Base-by-base conservation (phyloP, 2,797 vertebrate genomes). In the Lemur catta region DNA sequence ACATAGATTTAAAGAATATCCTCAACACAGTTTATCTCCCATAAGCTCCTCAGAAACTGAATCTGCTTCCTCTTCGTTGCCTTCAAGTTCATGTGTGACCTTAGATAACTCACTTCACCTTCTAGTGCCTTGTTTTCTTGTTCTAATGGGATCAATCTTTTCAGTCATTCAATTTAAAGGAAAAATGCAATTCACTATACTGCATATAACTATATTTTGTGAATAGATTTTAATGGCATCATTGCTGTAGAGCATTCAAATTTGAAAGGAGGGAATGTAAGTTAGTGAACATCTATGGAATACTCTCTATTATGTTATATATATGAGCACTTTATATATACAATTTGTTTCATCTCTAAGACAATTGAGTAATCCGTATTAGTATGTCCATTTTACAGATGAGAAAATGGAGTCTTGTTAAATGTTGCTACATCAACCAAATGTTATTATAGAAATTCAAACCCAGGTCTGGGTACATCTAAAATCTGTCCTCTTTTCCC, bases 351-450 rank as follows among this genome's bases (percentile, higher is more conserved):
- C 59, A 59, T 55, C 26, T 75, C 12, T 20, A 67, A 43, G 43
- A 72, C 69, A 63, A 43, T 81, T 96, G 43, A 87, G 13, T 76
- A 87, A 71, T 35, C 10, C 6, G 3, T 69, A 3, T 89, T 89
- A 96, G 93, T 33, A 61, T 80, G 35, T 41, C n/a, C 59, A 84
- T 79, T 93, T 80, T 93, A 87, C 22, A 72, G 74, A 61, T 82
- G n/a, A 89, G 74, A 28, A 95, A 90, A 57, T 33, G 48, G 52
- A 90, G 11, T 63, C 57, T 78, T 72, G 4, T 10, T 91, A 22
- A 69, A 26, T 69, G 28, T 82, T 84, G 15, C 30, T 87, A n/a
- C 6, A 59, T 4, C 63, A 79, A 38, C 2, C 22, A 55, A 55
- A 75, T 71, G 11, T 28, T 28, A 43, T 4, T 52, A 6, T 14